A percentile compares a stretch with the other conserved stretches of the same genome.
phyloP scores from a whole-genome alignment of 30 jellyfish, hydroid and myxozoan genomes.

The Hydractinia echinata region DNA sequence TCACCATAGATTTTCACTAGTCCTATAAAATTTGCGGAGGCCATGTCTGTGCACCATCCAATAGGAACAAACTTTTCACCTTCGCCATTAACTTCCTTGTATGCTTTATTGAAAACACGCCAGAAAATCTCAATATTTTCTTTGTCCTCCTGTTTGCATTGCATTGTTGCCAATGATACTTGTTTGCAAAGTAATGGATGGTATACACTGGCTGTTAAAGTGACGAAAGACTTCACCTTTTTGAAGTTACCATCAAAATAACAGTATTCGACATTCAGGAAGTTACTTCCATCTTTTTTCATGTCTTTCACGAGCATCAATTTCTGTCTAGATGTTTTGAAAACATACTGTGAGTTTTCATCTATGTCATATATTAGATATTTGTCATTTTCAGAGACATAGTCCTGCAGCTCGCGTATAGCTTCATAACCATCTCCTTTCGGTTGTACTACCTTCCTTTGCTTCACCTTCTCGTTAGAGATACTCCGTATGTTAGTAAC shows the following conservation, averaged over 20 bases:
- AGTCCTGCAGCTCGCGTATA: too few relatives aligned
- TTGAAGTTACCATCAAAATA: neutral
- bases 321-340: neutral
- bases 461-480: too few relatives aligned
- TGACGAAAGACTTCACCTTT: neutral
- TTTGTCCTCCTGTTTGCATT: neutral
- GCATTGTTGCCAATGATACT: neutral
- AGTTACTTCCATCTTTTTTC: neutral
- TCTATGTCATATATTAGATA: neutral
- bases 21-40: too few relatives aligned
- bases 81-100: too few relatives aligned
- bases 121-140: neutral
- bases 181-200: neutral
- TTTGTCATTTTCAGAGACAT: neutral
- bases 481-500: too few relatives aligned
- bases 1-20: too few relatives aligned
- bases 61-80: too few relatives aligned
- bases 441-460: too few relatives aligned
- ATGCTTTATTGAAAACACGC: neutral
- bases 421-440: too few relatives aligned
- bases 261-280: neutral
- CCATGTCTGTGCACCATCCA: too few relatives aligned
- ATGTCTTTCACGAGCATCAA: neutral
- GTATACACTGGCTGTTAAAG: slow-evolving; percentile 2
- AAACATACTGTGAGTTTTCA: slow-evolving; percentile 1